Evolutionary conservation across 2,888 invertebrate genomes (phyloP).

Genomic region (Iphiclides podalirius): DNA sequence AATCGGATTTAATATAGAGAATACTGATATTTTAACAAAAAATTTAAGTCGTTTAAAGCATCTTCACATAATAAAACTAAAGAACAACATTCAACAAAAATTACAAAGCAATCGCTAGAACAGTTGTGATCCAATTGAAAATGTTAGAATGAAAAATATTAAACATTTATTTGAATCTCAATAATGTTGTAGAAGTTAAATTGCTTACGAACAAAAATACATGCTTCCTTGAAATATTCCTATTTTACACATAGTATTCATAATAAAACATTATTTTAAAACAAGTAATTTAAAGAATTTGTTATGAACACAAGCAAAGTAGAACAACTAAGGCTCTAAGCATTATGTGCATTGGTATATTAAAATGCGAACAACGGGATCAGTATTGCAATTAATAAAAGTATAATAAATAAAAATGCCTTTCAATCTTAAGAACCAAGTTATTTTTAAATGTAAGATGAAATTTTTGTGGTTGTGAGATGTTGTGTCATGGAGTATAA

Average conservation of each 20-base stretch:
- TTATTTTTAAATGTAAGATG: neutral
- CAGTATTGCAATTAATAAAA: neutral
- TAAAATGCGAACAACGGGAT: neutral
- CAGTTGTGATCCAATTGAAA: conserved; percentile 32
- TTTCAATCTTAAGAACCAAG: neutral
- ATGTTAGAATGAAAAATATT: conserved; percentile 13
- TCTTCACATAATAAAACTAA: conserved; percentile 60
- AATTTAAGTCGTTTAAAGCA: conserved; percentile 68
- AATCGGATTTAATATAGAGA: conserved; percentile 46
- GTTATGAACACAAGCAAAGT: neutral
- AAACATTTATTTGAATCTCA: conserved; percentile 9
- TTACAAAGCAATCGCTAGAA: conserved; percentile 33
- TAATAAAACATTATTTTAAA: conserved; percentile 18
- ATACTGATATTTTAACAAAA: conserved; percentile 69
- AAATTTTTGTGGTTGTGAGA: neutral
- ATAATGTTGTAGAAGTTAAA: no score
- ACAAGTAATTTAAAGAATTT: conserved; percentile 13
- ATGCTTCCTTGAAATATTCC: no score
- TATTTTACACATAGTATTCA: conserved; percentile 6
- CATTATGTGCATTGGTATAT: neutral
- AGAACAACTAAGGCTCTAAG: no score
- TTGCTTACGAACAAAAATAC: no score
- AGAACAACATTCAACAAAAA: conserved; percentile 61
- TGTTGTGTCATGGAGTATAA: neutral
- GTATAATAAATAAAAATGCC: neutral